Evolutionary conservation across 2,113 vertebrate genomes (phyloP).

Genomic region (Haemorhous mexicanus): DNA sequence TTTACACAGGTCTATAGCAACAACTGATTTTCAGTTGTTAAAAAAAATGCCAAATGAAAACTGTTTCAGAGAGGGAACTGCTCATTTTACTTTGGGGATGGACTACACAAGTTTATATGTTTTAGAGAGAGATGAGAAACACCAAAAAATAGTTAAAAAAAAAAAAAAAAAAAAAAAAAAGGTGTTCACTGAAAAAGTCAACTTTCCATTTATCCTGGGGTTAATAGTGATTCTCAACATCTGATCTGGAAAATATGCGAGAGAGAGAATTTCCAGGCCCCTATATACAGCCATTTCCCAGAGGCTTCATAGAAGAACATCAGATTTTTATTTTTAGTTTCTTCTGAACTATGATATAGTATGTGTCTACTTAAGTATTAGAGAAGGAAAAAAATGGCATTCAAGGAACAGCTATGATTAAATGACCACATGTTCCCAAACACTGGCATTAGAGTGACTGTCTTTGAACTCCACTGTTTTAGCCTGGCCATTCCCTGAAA

Average conservation of each 20-base stretch:
- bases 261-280: neutral
- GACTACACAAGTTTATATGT: neutral
- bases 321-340: constrained; percentile 44
- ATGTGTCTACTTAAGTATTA: constrained; percentile 3
- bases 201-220: neutral
- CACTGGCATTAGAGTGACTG: neutral
- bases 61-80: neutral
- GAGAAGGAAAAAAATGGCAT: neutral
- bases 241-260: neutral
- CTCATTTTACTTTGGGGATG: neutral
- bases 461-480: neutral
- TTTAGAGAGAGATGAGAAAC: neutral
- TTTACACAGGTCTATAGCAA: neutral
- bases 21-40: neutral
- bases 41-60: neutral
- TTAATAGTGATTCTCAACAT: neutral
- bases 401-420: neutral
- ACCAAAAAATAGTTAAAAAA: neutral
- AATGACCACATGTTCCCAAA: neutral
- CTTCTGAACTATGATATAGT: neutral
- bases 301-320: neutral
- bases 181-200: neutral
- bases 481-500: neutral
- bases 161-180: neutral
- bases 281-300: neutral